Conservation (phyloP, 64 coral and sea anemone species). For the Montipora efflorescens region DNA sequence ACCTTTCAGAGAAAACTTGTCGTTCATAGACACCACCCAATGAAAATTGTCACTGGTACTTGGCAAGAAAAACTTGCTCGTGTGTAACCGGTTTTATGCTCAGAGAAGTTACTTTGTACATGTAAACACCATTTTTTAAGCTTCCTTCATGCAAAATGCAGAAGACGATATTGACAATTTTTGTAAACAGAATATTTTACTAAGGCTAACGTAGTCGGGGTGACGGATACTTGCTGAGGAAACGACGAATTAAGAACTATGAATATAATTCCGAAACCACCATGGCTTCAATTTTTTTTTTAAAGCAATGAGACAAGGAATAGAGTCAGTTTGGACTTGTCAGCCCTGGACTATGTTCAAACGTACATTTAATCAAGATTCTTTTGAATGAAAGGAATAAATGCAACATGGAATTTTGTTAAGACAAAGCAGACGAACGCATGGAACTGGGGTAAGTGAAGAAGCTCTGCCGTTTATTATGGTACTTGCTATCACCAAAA, state of each 20-base stretch:
- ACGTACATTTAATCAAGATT: neutral
- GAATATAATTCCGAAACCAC: neutral
- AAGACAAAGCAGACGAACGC: conserved; percentile 13
- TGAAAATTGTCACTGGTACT: too few species aligned
- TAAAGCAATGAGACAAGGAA: neutral
- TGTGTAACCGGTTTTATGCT: too few species aligned
- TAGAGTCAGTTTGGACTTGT: neutral
- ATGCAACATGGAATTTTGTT: neutral
- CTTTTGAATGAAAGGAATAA: conserved; percentile 25
- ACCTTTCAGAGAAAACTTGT: too few species aligned
- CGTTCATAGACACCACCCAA: too few species aligned
- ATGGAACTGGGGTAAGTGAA: conserved; percentile 47
- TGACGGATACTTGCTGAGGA: neutral
- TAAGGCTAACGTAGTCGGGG: neutral
- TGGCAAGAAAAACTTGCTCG: too few species aligned
- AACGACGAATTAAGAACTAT: neutral
- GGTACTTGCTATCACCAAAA: too few species aligned
- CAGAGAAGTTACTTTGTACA: too few species aligned
- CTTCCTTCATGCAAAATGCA: too few species aligned
- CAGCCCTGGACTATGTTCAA: neutral
- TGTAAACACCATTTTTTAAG: too few species aligned
- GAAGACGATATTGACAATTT: too few species aligned
- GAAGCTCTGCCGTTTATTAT: neutral
- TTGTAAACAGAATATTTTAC: neutral
- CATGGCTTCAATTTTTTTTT: neutral